Conservation (phyloP, 2,888 invertebrate species). For the Rhimphoctona megacephalus region DNA sequence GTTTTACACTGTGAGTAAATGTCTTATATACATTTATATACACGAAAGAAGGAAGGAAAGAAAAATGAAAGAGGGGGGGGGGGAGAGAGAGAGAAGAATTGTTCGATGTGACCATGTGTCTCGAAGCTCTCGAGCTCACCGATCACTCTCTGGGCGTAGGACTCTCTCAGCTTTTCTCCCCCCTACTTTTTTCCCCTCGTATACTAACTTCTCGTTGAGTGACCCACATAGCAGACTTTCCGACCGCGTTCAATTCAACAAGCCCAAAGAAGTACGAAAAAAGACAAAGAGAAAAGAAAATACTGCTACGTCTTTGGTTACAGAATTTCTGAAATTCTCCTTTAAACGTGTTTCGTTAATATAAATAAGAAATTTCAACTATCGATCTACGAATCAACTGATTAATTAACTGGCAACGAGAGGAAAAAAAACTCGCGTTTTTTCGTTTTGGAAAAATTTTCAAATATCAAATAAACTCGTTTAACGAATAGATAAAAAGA, state of each 20-base stretch:
- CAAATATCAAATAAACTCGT: not conserved
- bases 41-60: not conserved
- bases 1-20: slow-evolving; percentile 30
- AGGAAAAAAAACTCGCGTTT: not conserved
- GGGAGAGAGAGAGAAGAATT: slow-evolving; percentile 31
- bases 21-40: slow-evolving; percentile 3
- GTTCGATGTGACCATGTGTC: slow-evolving; percentile 34
- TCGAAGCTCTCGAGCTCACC: slow-evolving; percentile 27
- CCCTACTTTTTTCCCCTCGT: slow-evolving; percentile 41
- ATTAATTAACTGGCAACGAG: not conserved
- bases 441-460: not conserved
- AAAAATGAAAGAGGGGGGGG: not conserved
- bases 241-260: slow-evolving; percentile 62
- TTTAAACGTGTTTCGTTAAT: not conserved
- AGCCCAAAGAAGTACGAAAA: slow-evolving; percentile 28
- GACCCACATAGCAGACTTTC: slow-evolving; percentile 71
- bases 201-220: slow-evolving; percentile 55
- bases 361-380: not conserved
- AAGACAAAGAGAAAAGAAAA: slow-evolving; percentile 23
- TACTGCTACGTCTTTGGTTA: not conserved
- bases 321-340: not conserved
- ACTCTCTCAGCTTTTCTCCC: slow-evolving; percentile 62
- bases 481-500: not conserved
- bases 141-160: slow-evolving; percentile 33
- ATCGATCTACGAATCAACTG: not conserved